These are phyloP conservation scores for Aricia agestis DNA, from an alignment of 1,140 invertebrate species.

Conservation along the genomic window DNA sequence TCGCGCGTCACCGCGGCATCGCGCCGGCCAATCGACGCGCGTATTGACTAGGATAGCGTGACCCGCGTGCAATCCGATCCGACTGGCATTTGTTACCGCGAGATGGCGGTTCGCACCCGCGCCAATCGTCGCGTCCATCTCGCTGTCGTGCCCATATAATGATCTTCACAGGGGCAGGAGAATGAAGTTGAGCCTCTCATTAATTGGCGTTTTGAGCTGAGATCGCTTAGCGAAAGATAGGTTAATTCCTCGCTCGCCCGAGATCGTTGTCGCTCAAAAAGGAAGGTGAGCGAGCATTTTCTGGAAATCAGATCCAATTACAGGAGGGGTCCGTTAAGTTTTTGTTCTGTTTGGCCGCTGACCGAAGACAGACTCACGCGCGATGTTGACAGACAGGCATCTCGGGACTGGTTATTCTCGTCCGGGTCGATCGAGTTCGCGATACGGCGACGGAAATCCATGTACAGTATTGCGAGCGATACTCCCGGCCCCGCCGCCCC, in stretches of 20 bases:
- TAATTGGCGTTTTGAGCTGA: conserved; percentile 75
- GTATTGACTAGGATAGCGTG: conserved; percentile 71
- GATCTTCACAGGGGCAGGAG: conserved; percentile 73
- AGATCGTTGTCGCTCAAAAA: conserved; percentile 75
- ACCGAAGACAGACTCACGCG: conserved; percentile 52
- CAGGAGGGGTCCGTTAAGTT: conserved; percentile 67
- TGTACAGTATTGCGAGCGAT: conserved; percentile 53
- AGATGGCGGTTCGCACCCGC: conserved; percentile 60
- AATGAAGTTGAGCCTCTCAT: conserved; percentile 76
- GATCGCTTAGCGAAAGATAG: conserved; percentile 73
- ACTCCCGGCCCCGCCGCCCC: conserved; percentile 52
- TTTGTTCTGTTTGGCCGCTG: conserved; percentile 70
- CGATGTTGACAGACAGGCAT: conserved; percentile 58
- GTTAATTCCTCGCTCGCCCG: conserved; percentile 70
- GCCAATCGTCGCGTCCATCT: conserved; percentile 74
- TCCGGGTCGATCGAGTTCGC: conserved; percentile 38
- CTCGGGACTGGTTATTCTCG: conserved; percentile 43
- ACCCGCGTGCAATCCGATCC: conserved; percentile 72
- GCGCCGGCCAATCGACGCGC: conserved; percentile 63
- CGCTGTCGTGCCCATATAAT: conserved; percentile 75
- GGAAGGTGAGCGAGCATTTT: conserved; percentile 72
- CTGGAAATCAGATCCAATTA: conserved; percentile 76
- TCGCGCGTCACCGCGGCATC: conserved; percentile 57
- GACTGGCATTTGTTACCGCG: conserved; percentile 69
- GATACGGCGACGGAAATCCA: conserved; percentile 37